These are phyloP conservation scores for Ellobius talpinus DNA, from an alignment of 2,113 vertebrate species.

Conservation along the genomic window DNA sequence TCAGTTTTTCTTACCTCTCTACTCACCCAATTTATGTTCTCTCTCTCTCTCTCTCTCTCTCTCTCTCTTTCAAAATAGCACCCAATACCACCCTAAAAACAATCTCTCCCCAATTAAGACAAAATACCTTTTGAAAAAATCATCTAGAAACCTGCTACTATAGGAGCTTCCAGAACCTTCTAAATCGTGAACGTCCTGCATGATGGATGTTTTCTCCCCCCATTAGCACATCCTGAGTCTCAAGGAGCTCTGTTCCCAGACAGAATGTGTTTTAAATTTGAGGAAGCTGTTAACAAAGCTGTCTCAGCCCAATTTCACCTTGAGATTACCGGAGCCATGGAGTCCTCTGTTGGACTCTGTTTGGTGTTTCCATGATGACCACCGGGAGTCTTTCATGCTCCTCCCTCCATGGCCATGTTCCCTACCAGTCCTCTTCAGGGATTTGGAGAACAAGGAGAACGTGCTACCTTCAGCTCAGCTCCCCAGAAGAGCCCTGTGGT, in stretches of 20 bases:
- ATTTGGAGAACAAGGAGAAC: background rate
- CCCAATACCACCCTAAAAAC: background rate
- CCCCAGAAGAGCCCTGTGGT: rapidly evolving
- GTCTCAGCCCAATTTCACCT: rapidly evolving
- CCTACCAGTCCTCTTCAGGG: no score
- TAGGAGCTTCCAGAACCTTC: background rate
- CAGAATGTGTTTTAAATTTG: background rate
- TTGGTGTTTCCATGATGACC: background rate
- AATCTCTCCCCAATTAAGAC: background rate
- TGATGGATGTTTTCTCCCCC: background rate
- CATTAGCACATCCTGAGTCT: background rate
- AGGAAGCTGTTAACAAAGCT: background rate
- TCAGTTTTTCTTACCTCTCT: background rate
- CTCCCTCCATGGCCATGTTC: rapidly evolving
- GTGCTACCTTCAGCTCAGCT: rapidly evolving
- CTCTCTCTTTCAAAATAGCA: background rate
- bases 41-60: background rate
- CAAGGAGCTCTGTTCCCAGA: no score
- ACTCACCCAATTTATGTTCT: background rate
- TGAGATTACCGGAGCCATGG: rapidly evolving
- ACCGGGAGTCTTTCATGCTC: rapidly evolving
- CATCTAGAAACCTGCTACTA: no score
- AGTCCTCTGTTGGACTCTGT: no score
- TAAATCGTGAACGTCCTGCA: no score
- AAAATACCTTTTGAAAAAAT: background rate